Conservation (phyloP, 2,113 vertebrate genomes). For the Rattus rattus region DNA sequence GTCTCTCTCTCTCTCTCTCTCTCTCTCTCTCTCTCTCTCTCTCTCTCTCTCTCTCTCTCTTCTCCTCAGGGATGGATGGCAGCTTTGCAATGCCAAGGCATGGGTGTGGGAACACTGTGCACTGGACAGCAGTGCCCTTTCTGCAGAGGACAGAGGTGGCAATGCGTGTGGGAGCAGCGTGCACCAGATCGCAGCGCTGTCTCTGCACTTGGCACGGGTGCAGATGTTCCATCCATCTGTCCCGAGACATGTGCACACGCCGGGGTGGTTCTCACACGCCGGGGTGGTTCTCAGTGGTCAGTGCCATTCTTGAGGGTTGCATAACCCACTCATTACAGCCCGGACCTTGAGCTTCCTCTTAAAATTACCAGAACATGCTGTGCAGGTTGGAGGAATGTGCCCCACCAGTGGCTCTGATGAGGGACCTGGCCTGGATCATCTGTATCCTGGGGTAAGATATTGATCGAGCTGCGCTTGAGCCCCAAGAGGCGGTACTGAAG, state of each 20-base stretch:
- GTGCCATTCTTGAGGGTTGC: not conserved
- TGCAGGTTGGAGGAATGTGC: not conserved
- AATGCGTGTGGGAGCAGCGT: not conserved
- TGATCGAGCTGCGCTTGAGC: not conserved
- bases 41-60: no score
- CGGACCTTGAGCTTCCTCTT: no score
- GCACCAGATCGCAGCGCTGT: fast-evolving
- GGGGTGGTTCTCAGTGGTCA: not conserved
- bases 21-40: no score
- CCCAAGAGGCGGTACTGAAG: not conserved
- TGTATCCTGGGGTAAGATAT: not conserved
- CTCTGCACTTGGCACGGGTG: not conserved
- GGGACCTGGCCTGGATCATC: no score
- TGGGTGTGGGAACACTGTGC: not conserved
- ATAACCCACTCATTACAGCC: fast-evolving
- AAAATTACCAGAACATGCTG: not conserved
- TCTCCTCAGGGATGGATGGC: not conserved
- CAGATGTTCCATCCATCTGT: not conserved
- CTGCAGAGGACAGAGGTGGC: not conserved
- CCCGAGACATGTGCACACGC: not conserved
- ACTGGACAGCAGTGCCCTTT: fast-evolving
- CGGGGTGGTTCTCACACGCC: not conserved
- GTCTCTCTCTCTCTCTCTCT: not conserved
- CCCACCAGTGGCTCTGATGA: not conserved
- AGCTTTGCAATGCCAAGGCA: no score